Conservation (phyloP, 1,140 invertebrate species). For the Pseudachorutes palmiensis region DNA sequence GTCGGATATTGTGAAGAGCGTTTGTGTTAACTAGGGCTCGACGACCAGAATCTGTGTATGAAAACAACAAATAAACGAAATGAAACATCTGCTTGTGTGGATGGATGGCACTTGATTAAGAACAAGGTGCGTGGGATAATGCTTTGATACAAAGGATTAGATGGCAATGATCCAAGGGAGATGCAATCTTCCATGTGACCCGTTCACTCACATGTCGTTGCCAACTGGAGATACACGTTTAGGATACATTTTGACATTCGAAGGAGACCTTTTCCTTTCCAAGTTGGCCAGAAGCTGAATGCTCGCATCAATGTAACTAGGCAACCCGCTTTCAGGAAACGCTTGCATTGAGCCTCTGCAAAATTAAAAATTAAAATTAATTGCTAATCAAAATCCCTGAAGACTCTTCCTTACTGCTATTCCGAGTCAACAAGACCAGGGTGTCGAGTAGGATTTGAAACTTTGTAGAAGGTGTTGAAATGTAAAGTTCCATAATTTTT, state of each 20-base stretch:
- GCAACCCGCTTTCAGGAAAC: constrained; percentile 35
- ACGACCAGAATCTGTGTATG: constrained; percentile 51
- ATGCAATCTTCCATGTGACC: no score
- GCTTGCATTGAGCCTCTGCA: constrained; percentile 22
- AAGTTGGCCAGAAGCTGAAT: constrained; percentile 28
- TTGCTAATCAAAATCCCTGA: background rate
- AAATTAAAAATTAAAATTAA: background rate
- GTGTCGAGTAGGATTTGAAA: constrained; percentile 55
- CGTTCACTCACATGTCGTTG: constrained; percentile 26
- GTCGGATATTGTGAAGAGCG: constrained; percentile 53
- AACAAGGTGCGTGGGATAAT: no score
- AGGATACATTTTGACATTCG: constrained; percentile 26
- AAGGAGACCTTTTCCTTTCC: constrained; percentile 31
- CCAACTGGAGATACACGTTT: constrained; percentile 25
- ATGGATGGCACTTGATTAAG: no score
- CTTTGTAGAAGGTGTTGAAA: constrained; percentile 54
- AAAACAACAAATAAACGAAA: constrained; percentile 36
- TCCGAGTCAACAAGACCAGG: constrained; percentile 56
- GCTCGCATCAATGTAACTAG: constrained; percentile 23
- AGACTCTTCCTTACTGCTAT: constrained; percentile 44
- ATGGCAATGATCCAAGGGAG: no score
- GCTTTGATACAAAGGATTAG: no score
- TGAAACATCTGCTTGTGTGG: constrained; percentile 16
- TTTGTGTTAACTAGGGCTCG: constrained; percentile 53
- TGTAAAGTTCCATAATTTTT: constrained; percentile 53